Evolutionary conservation across 2,888 invertebrate genomes (phyloP).

Genomic region (Spodoptera littoralis): DNA sequence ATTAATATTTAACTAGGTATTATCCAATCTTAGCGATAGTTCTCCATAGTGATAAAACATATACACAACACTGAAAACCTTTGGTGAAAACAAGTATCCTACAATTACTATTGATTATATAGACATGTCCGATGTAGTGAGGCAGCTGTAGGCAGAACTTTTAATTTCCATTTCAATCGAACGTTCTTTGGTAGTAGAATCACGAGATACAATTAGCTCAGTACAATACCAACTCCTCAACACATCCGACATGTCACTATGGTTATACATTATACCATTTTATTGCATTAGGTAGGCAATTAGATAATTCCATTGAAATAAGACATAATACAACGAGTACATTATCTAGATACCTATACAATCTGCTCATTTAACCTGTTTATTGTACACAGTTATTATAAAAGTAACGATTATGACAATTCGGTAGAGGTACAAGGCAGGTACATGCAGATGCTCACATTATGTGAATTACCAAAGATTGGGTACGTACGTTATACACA

Average conservation of each 20-base stretch:
- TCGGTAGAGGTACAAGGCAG: slow-evolving; percentile 65
- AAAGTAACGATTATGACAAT: slow-evolving; percentile 60
- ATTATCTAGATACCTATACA: slow-evolving; percentile 74
- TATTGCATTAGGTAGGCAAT: slow-evolving; percentile 58
- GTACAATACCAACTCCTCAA: slow-evolving; percentile 12
- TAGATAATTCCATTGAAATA: slow-evolving; percentile 65
- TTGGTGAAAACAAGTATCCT: slow-evolving; percentile 71
- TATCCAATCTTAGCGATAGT: slow-evolving; percentile 86
- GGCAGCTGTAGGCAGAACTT: not conserved
- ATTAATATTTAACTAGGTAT: slow-evolving; percentile 85
- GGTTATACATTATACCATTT: slow-evolving; percentile 45
- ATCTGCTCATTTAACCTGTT: slow-evolving; percentile 59
- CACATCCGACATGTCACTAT: slow-evolving; percentile 42
- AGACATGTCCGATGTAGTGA: slow-evolving; percentile 50
- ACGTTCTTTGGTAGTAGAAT: slow-evolving; percentile 57
- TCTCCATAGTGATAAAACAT: slow-evolving; percentile 81
- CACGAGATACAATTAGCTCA: slow-evolving; percentile 21
- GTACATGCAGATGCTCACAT: slow-evolving; percentile 67
- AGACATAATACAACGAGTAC: slow-evolving; percentile 69
- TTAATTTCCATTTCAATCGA: slow-evolving; percentile 21
- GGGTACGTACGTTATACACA: slow-evolving; percentile 81
- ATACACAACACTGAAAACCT: slow-evolving; percentile 79
- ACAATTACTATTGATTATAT: slow-evolving; percentile 61
- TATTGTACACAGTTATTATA: slow-evolving; percentile 56
- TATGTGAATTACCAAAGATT: slow-evolving; percentile 80